Evolutionary conservation across 2,888 invertebrate species (phyloP), one percentile per base, ranked within the genome.

Genomic region (Drosophila sordidapex): DNA sequence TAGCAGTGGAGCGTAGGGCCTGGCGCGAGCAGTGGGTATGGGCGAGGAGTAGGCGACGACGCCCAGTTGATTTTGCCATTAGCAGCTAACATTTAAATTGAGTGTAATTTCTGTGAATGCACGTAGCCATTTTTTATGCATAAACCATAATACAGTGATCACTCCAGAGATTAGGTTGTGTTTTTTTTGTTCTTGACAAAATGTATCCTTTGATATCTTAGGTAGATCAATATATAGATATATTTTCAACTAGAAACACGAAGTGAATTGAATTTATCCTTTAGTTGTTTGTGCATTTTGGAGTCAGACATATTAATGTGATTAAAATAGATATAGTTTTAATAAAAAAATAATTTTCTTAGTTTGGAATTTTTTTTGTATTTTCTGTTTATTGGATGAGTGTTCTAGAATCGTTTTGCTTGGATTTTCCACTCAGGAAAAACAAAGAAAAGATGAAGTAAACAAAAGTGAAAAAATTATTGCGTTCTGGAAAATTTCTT

Each of bases 21-120:
- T 4, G 4, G 5, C 6, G 4, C 6, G 13, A 2, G 2, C 1
- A 13, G 38, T 7, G 18, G 38, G 18, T 1, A 18, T 15, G 21
- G 21, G 21, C 11, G 21, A 11, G 40, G n/a, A 11, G 40, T 3
- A 1, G 13, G 21, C 21, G 46, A 25, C 46, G 4, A 29, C 38
- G 31, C 57, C 35, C n/a, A 36, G 1, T 36, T 36, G 27, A 29
- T 48, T 53, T 25, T 62, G 15, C 10, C 10, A 43, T 40, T 48
- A n/a, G 10, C 56, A 46, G 48, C n/a, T 4, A 40, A n/a, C 48
- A 46, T 53, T 43, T 11, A 52, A 63, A 65, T 79, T 46, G 18
- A 54, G 56, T 80, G 72, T 49, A 58, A 57, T 25, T 64, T 48
- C 15, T 6, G 7, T 31, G 21, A 4, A 46, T 18, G 38, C 25